A percentile compares a stretch with the other conserved stretches of the same genome.
Conservation (phyloP, 2,888 invertebrate species). For the Pheosia gnoma region DNA sequence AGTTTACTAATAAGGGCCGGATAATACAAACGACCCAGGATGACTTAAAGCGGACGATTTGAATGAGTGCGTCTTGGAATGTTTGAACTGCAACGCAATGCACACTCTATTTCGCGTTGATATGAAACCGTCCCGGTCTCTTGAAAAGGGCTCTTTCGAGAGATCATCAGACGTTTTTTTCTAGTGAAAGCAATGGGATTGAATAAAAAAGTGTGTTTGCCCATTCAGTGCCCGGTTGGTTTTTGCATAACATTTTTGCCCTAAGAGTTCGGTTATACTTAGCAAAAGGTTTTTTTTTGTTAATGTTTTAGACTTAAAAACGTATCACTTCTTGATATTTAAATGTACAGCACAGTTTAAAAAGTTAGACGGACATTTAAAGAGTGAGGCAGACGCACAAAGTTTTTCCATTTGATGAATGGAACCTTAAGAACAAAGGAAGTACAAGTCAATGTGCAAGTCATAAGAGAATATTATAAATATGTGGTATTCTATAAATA, state of each 20-base stretch:
- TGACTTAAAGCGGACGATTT: conserved; percentile 56
- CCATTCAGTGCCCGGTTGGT: neutral
- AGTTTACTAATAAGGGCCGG: conserved; percentile 16
- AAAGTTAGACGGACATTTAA: too few species aligned
- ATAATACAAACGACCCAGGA: conserved; percentile 54
- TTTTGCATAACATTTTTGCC: neutral
- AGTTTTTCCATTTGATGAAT: too few species aligned
- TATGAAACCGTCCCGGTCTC: conserved; percentile 56
- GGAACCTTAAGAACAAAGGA: too few species aligned
- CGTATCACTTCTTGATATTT: too few species aligned
- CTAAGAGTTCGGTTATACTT: too few species aligned
- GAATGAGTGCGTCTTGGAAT: conserved; percentile 69
- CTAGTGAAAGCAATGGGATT: conserved; percentile 52
- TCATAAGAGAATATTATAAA: too few species aligned
- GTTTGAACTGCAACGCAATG: conserved; percentile 54
- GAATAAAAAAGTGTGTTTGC: conserved; percentile 56
- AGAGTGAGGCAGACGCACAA: too few species aligned
- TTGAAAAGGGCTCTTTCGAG: conserved; percentile 56
- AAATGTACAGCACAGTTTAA: too few species aligned
- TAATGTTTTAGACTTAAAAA: too few species aligned
- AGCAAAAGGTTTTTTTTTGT: too few species aligned
- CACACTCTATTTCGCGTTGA: conserved; percentile 65
- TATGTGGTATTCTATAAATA: too few species aligned
- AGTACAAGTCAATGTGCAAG: too few species aligned
- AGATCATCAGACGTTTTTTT: conserved; percentile 45